Base-by-base conservation (phyloP, 2,888 invertebrate species). In the Drosophila cognata region DNA sequence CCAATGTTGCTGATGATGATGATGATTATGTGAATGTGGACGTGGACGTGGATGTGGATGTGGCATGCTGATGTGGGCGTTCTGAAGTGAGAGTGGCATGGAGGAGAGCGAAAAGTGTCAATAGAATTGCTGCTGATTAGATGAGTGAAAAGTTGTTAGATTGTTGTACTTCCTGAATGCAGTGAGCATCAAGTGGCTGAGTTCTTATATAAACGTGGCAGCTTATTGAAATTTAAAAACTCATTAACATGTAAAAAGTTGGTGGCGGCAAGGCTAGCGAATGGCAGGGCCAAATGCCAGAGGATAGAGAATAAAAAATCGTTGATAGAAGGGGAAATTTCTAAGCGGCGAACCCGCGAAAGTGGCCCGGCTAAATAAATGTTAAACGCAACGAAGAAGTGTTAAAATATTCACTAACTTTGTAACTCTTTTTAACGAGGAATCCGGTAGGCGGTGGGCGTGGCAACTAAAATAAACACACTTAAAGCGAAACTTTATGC, bases 341-440 rank as follows among this genome's bases (percentile, higher is more conserved):
- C 53, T 64, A 59, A 65, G 36, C 51, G 60, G 36, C 31, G 43
- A 61, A 52, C 51, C 78, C 79, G 78, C 79, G 72, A 79, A 82
- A 81, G 82, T 80, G 78, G 68, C 80, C 71, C 65, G 84, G 77
- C 81, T 86, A 86, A 86, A 86, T 86, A 86, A 86, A 86, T 88
- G 86, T 78, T 88, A 84, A 86, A 77, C 85, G 88, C 68, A 82
- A 70, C 77, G 84, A 82, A 84, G 85, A 85, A 82, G 87, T 88
- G 89, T 82, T 88, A 88, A 88, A 88, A 88, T 88, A 88, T 88
- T 88, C 87, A 88, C 88, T 85, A 89, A 88, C 88, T 88, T 88
- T 88, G 89, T 88, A 87, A 89, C 89, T 87, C 89, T 89, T 87
- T 87, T 89, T 81, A 84, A 83, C 89, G 83, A 87, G 86, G 67